Evolutionary conservation across 23 tunicate genomes (phyloP).

Genomic region (Styela plicata): DNA sequence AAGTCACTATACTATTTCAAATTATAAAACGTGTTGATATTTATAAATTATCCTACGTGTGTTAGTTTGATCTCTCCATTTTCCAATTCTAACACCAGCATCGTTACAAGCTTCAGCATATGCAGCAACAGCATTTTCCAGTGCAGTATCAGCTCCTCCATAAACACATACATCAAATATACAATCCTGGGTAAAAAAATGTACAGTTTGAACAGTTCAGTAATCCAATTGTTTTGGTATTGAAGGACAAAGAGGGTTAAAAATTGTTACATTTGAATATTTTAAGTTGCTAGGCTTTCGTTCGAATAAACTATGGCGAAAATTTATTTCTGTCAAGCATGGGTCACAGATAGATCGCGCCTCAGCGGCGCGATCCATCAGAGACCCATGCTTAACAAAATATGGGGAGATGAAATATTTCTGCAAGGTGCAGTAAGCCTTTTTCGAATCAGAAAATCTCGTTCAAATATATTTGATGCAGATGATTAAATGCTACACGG

Average conservation of each 20-base stretch:
- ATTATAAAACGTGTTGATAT: no score
- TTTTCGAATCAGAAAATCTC: no score
- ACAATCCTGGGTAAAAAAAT: slow-evolving; percentile 28
- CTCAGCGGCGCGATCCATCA: no score
- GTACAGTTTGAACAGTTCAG: neutral
- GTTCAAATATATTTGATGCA: no score
- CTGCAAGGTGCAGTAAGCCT: no score
- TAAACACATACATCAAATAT: slow-evolving; percentile 27
- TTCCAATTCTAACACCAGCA: neutral
- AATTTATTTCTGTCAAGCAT: neutral
- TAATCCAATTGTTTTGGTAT: neutral
- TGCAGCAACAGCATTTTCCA: slow-evolving; percentile 29
- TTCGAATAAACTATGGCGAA: no score
- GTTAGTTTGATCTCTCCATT: slow-evolving; percentile 7
- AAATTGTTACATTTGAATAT: neutral
- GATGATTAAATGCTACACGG: no score
- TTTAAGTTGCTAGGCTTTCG: neutral
- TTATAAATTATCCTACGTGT: slow-evolving; percentile 34
- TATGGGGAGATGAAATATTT: no score
- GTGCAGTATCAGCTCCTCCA: slow-evolving; percentile 6
- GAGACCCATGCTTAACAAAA: no score
- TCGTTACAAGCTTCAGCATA: slow-evolving; percentile 27
- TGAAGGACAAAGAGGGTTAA: neutral
- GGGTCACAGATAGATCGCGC: no score
- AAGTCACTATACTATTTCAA: no score